A percentile compares a stretch with the other conserved stretches of the same genome.
These are phyloP conservation scores for Ceyx margarethae DNA, from an alignment of 2,113 vertebrate species.

Conservation along the genomic window DNA sequence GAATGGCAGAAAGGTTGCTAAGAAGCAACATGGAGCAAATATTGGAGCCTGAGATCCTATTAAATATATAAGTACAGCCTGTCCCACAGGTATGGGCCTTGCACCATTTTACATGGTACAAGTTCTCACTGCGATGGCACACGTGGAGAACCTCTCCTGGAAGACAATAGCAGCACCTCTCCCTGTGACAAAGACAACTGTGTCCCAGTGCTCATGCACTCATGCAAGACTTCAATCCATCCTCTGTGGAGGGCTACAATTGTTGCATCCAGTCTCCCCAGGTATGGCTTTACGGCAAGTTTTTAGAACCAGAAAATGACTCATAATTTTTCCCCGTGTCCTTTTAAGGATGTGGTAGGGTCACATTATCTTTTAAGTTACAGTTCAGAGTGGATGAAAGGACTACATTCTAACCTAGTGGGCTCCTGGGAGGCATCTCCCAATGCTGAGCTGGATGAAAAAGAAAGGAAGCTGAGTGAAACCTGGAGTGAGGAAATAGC, in stretches of 20 bases:
- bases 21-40: not conserved
- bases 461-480: not conserved
- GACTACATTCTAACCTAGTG: not conserved
- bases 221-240: not conserved
- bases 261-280: not conserved
- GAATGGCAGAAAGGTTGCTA: not conserved
- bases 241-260: not conserved
- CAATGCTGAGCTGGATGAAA: not conserved
- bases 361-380: not conserved
- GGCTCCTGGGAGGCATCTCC: not conserved
- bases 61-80: not conserved
- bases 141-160: not conserved
- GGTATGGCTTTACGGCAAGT: not conserved
- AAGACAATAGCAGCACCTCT: not conserved
- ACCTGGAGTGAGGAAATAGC: not conserved
- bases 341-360: not conserved
- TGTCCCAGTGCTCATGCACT: not conserved
- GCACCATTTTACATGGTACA: not conserved
- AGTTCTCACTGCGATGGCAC: rapidly evolving
- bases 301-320: not conserved
- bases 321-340: not conserved
- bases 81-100: not conserved
- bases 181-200: not conserved
- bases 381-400: not conserved
- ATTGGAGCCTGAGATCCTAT: not conserved